Base-by-base conservation (phyloP, 2,797 vertebrate genomes). In the Cygnus olor region DNA sequence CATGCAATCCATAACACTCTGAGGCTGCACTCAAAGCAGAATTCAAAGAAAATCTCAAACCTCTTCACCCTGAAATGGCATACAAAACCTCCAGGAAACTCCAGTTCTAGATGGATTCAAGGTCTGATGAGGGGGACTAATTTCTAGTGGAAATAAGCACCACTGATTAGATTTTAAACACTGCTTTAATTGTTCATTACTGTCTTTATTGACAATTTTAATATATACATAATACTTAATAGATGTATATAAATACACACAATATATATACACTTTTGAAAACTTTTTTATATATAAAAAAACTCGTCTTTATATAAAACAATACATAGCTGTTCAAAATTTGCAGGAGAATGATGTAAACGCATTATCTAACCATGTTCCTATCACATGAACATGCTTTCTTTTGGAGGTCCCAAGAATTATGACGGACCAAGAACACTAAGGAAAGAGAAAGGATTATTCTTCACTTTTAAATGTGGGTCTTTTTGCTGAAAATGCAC, bases 21-120 rank as follows among this genome's bases (percentile, higher is more conserved):
- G 78, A 0, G 7, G 20, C 4, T 34, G 25, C 44, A 84, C 6
- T 76, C 65, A 87, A 91, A 88, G 17, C 7, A 79, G 32, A 81
- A 93, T 81, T 76, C 66, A 81, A 76, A 89, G 58, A 74, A 89
- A 80, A 77, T 74, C 27, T 87, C 44, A 91, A 83, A 42, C 38
- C 17, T 73, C 87, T 90, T 73, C 60, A 85, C 21, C 21, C 34
- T 49, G 14, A 84, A 84, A 6, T 24, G 44, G 34, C 77, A 53
- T 15, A 49, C 9, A 90, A 91, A 85, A 57, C 32, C 57, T 64
- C 49, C 8, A 13, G 22, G 38, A 36, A 86, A 74, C 40, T 86
- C 40, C 54, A 76, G 45, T 88, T 77, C 40, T 42, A 68, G 9
- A 17, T 2, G 0, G 28, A 68, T 72, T 85, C 36, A 61, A 85